Conservation (phyloP, 2,113 vertebrate genomes). For the Mesitornis unicolor region DNA sequence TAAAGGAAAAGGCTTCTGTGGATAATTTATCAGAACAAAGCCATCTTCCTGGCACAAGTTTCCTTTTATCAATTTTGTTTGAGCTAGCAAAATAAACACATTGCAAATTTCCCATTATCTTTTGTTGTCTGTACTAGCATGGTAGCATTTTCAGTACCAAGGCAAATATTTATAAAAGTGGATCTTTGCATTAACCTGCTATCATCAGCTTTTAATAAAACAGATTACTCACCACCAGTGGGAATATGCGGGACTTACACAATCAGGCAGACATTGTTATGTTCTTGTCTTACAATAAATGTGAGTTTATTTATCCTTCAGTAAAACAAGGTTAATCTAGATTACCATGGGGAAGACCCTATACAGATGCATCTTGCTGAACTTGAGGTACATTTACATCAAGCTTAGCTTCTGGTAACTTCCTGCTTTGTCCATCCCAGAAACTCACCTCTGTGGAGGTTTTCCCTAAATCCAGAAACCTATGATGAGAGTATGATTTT, state of each 20-base stretch:
- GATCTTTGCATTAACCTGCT: not conserved
- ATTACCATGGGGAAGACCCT: not conserved
- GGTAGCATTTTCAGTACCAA: not conserved
- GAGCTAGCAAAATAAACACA: not conserved
- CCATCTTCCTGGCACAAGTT: not conserved
- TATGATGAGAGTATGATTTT: not conserved
- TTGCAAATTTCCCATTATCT: constrained; percentile 2
- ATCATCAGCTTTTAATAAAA: not conserved
- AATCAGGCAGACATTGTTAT: not conserved
- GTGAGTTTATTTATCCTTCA: not conserved
- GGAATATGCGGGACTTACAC: not conserved
- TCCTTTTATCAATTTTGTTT: not conserved
- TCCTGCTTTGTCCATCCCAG: not conserved
- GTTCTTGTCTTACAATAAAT: not conserved
- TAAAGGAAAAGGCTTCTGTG: not conserved
- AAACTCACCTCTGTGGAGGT: not conserved
- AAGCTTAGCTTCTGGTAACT: not conserved
- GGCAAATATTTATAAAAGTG: not conserved
- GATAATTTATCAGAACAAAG: constrained; percentile 27
- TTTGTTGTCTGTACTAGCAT: not conserved
- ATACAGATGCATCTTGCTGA: rapidly evolving
- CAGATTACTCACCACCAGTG: not conserved
- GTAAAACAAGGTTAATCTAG: not conserved
- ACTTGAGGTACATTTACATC: not conserved
- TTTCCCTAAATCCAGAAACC: not conserved